Base-by-base conservation (phyloP, 2,797 vertebrate species). In the Pangasius sanitwongsei region DNA sequence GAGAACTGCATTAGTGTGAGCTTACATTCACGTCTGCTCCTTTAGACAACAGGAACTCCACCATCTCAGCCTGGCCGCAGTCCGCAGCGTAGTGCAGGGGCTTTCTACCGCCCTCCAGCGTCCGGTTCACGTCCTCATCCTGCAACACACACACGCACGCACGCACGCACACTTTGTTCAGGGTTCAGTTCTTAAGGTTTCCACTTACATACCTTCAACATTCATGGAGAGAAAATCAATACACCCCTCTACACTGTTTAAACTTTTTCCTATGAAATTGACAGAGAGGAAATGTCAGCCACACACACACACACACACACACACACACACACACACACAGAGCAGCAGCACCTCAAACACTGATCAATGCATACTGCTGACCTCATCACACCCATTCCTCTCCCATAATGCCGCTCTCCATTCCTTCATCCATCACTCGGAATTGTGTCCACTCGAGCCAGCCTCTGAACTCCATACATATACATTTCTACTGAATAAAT, bases 11-110 rank as follows among this genome's bases (percentile, higher is more conserved):
- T 3, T 16, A 70, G 2, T 81, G 6, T 4, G 37, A 72, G 18
- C 82, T 92, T 96, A 99, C 99, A 83, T 99, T 98, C 92, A 99
- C 94, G 89, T 99, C 96, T 67, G 98, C 99, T 94, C 98, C 98
- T 95, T 96, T 97, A 90, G 97, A 96, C 88, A 99, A 95, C 84
- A 99, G 97, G 91, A 96, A 99, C 90, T 97, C 96, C 93, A 98
- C 88, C 87, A 99, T 96, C 57, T 98, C 97, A 63, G 93, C 91
- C 41, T 99, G 98, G 85, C 98, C 98, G 74, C 96, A 98, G 94
- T 99, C 99, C 55, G 97, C 97, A 89, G 98, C 98, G 59, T 97
- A 97, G 93, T 99, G 98, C 93, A 99, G 96, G 89, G 99, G 98
- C 92, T 96, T 98, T 90, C 98, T 97, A 61, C 98, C 98, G 37